Evolutionary conservation across 2,888 invertebrate genomes (phyloP).

Genomic region (Calliphora vomitoria): DNA sequence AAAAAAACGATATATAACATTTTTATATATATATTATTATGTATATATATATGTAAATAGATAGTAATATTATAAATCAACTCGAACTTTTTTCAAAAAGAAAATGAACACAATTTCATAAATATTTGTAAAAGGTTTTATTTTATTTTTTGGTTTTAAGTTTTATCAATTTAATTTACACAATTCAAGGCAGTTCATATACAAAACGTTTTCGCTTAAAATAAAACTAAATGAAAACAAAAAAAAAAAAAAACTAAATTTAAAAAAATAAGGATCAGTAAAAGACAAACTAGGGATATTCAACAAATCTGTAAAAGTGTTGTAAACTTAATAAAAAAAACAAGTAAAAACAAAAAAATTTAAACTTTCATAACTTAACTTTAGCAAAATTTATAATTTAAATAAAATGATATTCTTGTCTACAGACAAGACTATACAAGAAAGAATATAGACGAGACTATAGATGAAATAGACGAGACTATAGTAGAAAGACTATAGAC

Average conservation of each 20-base stretch:
- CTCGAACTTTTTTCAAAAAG: conserved; percentile 44
- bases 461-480: no score
- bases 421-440: no score
- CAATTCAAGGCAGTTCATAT: conserved; percentile 77
- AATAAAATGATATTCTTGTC: no score
- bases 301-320: neutral
- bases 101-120: conserved; percentile 56
- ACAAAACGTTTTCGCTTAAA: conserved; percentile 76
- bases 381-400: no score
- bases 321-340: neutral
- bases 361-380: neutral
- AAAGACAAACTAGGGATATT: neutral
- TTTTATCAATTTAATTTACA: conserved; percentile 69
- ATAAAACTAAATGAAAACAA: conserved; percentile 35
- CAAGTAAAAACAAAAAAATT: neutral
- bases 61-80: conserved; percentile 59
- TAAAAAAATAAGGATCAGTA: neutral
- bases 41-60: conserved; percentile 48
- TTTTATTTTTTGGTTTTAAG: neutral
- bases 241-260: conserved; percentile 28
- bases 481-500: no score
- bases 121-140: conserved; percentile 45
- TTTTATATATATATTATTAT: conserved; percentile 31
- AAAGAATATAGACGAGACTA: no score
- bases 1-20: conserved; percentile 57